Percentiles rank a stretch among this genome's conserved stretches.
These are phyloP conservation scores for Holothuria scabra DNA, from an alignment of 53 echinoderm and acorn worm species.

Conservation along the genomic window DNA sequence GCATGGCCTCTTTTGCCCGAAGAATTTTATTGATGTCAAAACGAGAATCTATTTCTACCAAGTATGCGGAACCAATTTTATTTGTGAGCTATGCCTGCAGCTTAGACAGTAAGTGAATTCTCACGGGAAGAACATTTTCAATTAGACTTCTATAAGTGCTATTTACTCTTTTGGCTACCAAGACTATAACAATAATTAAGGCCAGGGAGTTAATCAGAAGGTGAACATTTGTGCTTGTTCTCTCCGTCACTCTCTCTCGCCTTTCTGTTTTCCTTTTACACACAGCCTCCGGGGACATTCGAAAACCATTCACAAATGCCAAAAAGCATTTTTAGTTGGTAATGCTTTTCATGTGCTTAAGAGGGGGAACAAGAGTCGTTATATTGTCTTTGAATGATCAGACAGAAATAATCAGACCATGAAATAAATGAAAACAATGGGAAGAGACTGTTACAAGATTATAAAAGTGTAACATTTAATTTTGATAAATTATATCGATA, in stretches of 20 bases:
- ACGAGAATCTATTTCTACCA: slow-evolving; percentile 30
- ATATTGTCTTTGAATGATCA: too few relatives aligned
- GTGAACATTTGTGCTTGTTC: slow-evolving; percentile 4
- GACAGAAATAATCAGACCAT: too few relatives aligned
- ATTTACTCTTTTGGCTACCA: slow-evolving; percentile 21
- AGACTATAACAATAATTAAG: slow-evolving; percentile 41
- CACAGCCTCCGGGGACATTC: too few relatives aligned
- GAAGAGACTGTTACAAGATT: too few relatives aligned
- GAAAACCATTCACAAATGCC: too few relatives aligned
- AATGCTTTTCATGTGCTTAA: too few relatives aligned
- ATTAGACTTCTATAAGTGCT: slow-evolving; percentile 45
- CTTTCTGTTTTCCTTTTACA: slow-evolving; percentile 11
- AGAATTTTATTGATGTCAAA: slow-evolving; percentile 43
- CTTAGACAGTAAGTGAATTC: slow-evolving; percentile 32
- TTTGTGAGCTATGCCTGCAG: slow-evolving; percentile 22
- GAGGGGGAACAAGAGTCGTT: too few relatives aligned
- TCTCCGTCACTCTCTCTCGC: not conserved
- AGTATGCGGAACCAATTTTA: slow-evolving; percentile 33
- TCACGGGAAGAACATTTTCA: slow-evolving; percentile 45
- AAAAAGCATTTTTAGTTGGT: too few relatives aligned
- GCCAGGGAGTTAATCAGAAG: slow-evolving; percentile 21
- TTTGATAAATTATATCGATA: too few relatives aligned
- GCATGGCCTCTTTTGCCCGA: slow-evolving; percentile 27
- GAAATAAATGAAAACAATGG: too few relatives aligned
- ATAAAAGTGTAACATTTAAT: too few relatives aligned